phyloP scores from a whole-genome alignment of 2,888 invertebrate species.

The Antitype chi region DNA sequence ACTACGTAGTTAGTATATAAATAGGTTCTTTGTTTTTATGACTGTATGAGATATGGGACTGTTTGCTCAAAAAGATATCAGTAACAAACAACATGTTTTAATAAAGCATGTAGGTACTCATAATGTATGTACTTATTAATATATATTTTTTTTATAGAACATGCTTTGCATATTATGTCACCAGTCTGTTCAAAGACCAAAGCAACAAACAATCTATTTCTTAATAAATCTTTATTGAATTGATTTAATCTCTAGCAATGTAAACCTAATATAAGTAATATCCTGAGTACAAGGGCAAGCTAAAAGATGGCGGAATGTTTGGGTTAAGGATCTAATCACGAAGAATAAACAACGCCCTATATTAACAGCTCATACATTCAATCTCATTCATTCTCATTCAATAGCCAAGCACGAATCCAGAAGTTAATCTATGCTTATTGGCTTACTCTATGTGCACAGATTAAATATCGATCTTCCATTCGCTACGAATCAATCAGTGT shows the following conservation, averaged over 20 bases:
- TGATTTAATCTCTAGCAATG: conserved; percentile 11
- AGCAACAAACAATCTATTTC: neutral
- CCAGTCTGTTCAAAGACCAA: neutral
- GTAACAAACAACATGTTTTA: neutral
- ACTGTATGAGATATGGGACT: neutral
- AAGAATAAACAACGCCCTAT: conserved; percentile 71
- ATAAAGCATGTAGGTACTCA: neutral
- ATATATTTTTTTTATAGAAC: too few species aligned
- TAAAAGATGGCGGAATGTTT: conserved; percentile 30
- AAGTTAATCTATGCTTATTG: conserved; percentile 33
- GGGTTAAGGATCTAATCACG: conserved; percentile 75
- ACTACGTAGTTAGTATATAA: neutral
- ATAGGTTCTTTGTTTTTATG: conserved; percentile 10
- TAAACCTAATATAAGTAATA: conserved; percentile 37
- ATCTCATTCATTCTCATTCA: conserved; percentile 65
- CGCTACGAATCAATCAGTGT: conserved; percentile 52
- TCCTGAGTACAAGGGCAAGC: conserved; percentile 22
- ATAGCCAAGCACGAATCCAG: conserved; percentile 48
- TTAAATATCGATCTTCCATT: conserved; percentile 43
- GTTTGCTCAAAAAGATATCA: neutral
- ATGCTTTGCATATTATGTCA: neutral
- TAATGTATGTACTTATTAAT: too few species aligned
- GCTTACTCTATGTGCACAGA: conserved; percentile 35
- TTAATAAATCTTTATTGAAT: conserved; percentile 8
- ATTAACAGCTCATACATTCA: conserved; percentile 66